These are phyloP conservation scores for Pseudanteris insignis DNA, from an alignment of 2,888 invertebrate species.

Conservation along the genomic window DNA sequence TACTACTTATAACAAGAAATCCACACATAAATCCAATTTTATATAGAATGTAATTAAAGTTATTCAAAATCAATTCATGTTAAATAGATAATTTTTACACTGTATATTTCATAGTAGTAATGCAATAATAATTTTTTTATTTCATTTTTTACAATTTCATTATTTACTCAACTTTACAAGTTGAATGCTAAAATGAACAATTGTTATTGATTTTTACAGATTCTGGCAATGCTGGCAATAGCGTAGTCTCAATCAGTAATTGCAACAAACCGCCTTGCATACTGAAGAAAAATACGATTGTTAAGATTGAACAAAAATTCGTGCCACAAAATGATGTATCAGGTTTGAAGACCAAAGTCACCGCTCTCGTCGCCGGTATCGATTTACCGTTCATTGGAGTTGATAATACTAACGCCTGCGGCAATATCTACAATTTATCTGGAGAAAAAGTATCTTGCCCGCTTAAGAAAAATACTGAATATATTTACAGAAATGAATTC, in stretches of 20 bases:
- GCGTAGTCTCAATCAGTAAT: conserved; percentile 66
- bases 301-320: conserved; percentile 71
- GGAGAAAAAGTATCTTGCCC: conserved; percentile 75
- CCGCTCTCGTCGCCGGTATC: conserved; percentile 72
- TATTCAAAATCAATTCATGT: too few relatives aligned
- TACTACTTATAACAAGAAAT: too few relatives aligned
- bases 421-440: conserved; percentile 70
- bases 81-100: too few relatives aligned
- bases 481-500: conserved; percentile 75
- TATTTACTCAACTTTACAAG: too few relatives aligned
- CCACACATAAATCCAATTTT: too few relatives aligned
- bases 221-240: neutral
- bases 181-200: too few relatives aligned
- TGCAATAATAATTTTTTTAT: too few relatives aligned
- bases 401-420: conserved; percentile 76
- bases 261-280: conserved; percentile 75
- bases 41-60: too few relatives aligned
- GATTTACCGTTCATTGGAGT: conserved; percentile 81
- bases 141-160: too few relatives aligned
- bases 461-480: conserved; percentile 74
- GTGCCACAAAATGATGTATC: conserved; percentile 70
- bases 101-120: too few relatives aligned
- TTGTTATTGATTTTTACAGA: too few relatives aligned
- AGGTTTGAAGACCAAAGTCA: conserved; percentile 71
- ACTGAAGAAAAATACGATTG: conserved; percentile 72